Evolutionary conservation across 92 coral and sea anemone genomes (phyloP), one percentile per base, ranked within the genome.

Genomic region (Phenganax subtilis): DNA sequence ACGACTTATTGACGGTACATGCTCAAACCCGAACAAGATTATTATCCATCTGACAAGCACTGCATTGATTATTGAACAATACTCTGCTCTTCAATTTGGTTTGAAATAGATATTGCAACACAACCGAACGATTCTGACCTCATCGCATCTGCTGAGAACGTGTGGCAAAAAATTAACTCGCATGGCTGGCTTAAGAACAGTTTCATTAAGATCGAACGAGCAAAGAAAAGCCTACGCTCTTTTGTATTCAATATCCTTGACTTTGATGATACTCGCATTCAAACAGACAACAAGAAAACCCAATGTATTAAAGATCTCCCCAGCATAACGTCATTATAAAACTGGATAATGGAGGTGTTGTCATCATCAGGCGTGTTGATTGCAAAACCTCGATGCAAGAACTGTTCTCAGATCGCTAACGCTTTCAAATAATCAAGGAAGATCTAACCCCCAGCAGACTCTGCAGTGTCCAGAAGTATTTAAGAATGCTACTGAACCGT

Each of bases 281-380:
- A 20, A 29, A 68, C n/a, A 28, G 53, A 68, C 73, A 30, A 68
- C 73, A 17, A 7, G 47, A 64, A 64, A 27, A 68, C 29, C 54
- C n/a, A 68, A 12, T 61, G 67, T 5, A 37, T 37, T 37, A 37
- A 37, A 37, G 47, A 37, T 37, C 47, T 5, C 47, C 5, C 47
- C 3, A 37, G 2, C 3, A 37, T 5, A 5, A 37, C 47, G 47
- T 73, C 55, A 57, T 85, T 12, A 57, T 80, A 3, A 87, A 87
- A 80, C 87, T 87, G 30, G 89, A 84, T 54, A 87, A 87, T 68
- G 89, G 87, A 87, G 62, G 89, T 17, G 54, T 87, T 6, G 89
- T 37, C 47, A 37, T 37, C 27, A 71, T 87, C 17, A 47, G 16
- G 8, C 75, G 77, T 20, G 80, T 71, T 15, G 75, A 69, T 51